Conservation (phyloP, 2,113 vertebrate species). For the Geococcyx californianus region DNA sequence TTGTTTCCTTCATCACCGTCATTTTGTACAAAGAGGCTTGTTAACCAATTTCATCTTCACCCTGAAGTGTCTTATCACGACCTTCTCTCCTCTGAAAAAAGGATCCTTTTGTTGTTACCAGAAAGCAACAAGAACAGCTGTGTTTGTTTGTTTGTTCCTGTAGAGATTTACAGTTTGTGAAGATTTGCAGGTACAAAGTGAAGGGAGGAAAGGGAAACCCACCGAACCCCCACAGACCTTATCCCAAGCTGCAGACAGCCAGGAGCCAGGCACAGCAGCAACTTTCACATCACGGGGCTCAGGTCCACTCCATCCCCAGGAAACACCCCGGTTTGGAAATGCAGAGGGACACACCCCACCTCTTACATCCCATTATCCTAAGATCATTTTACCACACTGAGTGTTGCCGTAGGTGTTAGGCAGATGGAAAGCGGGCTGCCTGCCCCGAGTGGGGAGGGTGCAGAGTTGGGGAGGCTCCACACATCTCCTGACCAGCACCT, state of each 20-base stretch:
- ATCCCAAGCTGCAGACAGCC: not conserved
- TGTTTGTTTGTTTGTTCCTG: not conserved
- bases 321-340: accelerated
- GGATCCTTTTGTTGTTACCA: accelerated
- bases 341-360: not conserved
- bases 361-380: accelerated
- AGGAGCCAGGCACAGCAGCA: accelerated
- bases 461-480: not conserved
- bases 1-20: not conserved
- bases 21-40: not conserved
- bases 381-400: not conserved
- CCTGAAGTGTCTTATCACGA: not conserved
- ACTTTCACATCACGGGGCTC: accelerated
- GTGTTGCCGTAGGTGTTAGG: accelerated
- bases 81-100: not conserved
- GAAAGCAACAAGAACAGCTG: not conserved
- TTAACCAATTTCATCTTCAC: not conserved
- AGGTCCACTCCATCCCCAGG: not conserved
- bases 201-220: accelerated
- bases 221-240: not conserved
- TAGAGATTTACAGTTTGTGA: not conserved
- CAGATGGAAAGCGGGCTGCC: too few species aligned
- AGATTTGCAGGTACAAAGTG: not conserved
- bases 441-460: too few species aligned
- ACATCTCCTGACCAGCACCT: not conserved